Percentiles rank a stretch among this genome's conserved stretches.
These are phyloP conservation scores for Lycaon pictus DNA, from an alignment of 2,113 vertebrate genomes.

Conservation along the genomic window DNA sequence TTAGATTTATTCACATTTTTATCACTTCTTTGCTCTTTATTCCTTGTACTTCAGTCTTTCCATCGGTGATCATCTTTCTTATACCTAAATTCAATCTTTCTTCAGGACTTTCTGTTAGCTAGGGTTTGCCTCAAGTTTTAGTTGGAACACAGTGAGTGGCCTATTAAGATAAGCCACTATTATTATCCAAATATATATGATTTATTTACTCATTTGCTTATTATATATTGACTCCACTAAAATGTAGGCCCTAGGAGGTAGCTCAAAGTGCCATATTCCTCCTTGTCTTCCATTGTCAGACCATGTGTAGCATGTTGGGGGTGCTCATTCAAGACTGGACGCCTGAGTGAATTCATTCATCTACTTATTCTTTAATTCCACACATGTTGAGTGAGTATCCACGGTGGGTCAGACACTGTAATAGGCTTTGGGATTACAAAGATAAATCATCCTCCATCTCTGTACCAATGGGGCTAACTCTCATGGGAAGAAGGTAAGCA, in stretches of 20 bases:
- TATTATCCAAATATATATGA: background rate
- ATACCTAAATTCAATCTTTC: background rate
- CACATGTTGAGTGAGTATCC: background rate
- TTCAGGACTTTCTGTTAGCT: background rate
- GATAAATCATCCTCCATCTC: background rate
- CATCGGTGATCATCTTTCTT: background rate
- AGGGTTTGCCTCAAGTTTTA: background rate
- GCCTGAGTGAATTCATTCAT: background rate
- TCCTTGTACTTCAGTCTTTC: background rate
- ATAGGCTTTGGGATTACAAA: background rate
- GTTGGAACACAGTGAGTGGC: background rate
- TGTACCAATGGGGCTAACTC: background rate
- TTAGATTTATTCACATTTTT: background rate
- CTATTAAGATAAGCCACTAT: background rate
- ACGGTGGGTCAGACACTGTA: background rate
- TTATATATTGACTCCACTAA: background rate
- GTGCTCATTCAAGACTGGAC: background rate
- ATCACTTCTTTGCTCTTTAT: background rate
- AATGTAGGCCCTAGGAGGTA: background rate
- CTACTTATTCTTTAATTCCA: background rate
- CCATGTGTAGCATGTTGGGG: background rate
- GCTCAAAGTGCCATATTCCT: background rate
- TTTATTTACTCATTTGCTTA: background rate
- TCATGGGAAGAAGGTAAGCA: background rate
- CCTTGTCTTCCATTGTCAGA: background rate